Evolutionary conservation across 1,140 invertebrate genomes (phyloP).

Genomic region (Hypothenemus hampei): DNA sequence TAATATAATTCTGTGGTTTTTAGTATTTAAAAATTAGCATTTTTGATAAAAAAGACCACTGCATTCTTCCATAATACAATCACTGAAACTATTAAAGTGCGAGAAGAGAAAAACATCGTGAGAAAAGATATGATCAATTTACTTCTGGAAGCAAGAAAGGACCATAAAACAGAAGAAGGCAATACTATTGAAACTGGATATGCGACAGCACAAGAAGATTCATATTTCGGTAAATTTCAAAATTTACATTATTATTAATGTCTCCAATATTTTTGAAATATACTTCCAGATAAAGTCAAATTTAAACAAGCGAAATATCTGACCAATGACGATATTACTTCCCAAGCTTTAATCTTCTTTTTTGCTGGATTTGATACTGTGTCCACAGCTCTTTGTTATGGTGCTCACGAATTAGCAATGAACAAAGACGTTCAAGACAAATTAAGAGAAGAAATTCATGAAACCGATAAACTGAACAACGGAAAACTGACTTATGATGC

Average conservation of each 20-base stretch:
- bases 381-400: conserved; percentile 39
- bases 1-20: too few relatives aligned
- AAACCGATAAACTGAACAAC: conserved; percentile 12
- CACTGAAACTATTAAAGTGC: too few relatives aligned
- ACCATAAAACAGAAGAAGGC: conserved; percentile 39
- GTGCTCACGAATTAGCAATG: conserved; percentile 47
- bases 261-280: background rate
- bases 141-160: conserved; percentile 45
- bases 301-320: conserved; percentile 4
- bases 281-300: conserved; percentile 4
- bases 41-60: too few relatives aligned
- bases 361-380: conserved; percentile 60
- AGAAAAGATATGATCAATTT: conserved; percentile 48
- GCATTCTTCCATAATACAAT: too few relatives aligned
- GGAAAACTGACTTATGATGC: conserved; percentile 34
- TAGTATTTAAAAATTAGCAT: too few relatives aligned
- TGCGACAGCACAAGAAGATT: conserved; percentile 18
- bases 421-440: conserved; percentile 51
- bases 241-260: too few relatives aligned
- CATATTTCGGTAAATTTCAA: too few relatives aligned
- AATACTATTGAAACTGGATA: conserved; percentile 41
- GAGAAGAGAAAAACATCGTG: too few relatives aligned
- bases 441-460: conserved; percentile 41
- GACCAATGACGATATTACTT: conserved; percentile 36
- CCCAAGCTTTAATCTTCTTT: conserved; percentile 57